A percentile compares a stretch with the other conserved stretches of the same genome.
Evolutionary conservation across 2,888 invertebrate genomes (phyloP).

Genomic region (Cataglyphis livida): DNA sequence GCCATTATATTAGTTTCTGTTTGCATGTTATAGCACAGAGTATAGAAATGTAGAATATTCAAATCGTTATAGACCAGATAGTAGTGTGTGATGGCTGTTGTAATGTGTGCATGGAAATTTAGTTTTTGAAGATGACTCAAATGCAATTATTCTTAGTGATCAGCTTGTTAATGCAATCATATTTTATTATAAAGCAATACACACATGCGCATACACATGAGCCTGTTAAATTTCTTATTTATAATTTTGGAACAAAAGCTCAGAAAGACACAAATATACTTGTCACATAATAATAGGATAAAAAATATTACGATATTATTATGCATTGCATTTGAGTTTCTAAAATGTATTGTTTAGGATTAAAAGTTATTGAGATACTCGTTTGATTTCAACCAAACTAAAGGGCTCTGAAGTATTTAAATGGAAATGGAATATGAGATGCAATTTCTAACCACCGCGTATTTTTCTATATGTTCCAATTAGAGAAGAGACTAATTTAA

Average conservation of each 20-base stretch:
- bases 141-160: conserved; percentile 62
- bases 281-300: background rate
- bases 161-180: conserved; percentile 15
- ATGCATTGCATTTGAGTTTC: conserved; percentile 41
- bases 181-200: conserved; percentile 16
- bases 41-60: conserved; percentile 70
- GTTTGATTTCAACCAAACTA: conserved; percentile 2
- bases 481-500: background rate
- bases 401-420: conserved; percentile 37
- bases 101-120: conserved; percentile 79
- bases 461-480: conserved; percentile 15
- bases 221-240: background rate
- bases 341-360: conserved; percentile 22
- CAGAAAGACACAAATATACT: background rate
- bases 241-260: background rate
- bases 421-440: background rate
- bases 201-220: background rate
- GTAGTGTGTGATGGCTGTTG: conserved; percentile 78
- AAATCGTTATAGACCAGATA: conserved; percentile 65
- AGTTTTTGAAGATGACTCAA: conserved; percentile 74
- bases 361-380: conserved; percentile 20
- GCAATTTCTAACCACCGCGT: background rate
- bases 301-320: conserved; percentile 1
- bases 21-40: conserved; percentile 79
- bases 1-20: conserved; percentile 69